Base-by-base conservation (phyloP, 30 jellyfish, hydroid and myxozoan species). In the Aurelia aurita region DNA sequence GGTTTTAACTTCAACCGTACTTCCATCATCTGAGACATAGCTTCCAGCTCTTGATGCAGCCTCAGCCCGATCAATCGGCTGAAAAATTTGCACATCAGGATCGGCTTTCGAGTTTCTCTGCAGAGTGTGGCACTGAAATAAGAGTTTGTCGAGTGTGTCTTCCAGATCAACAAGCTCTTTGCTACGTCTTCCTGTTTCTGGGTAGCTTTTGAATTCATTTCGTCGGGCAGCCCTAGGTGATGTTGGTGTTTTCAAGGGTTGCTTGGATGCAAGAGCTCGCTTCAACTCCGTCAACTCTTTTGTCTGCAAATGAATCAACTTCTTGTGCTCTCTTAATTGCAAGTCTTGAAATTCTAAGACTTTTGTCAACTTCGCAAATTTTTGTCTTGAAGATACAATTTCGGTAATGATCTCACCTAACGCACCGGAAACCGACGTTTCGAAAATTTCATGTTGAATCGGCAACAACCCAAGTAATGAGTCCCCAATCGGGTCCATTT, bases 341-440 rank as follows among this genome's bases (percentile, higher is more conserved):
- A 69, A 58, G 31, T 92, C 97, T 34, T 92, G 98, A 20, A 69
- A 39, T 28, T 85, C 96, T 35, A 94, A 54, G 14, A 78, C 90
- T 72, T 76, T 87, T 58, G 89, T 58, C 57, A 94, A 27, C 23
- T 86, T 92, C 15, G 80, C 55, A 57, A 94, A 79, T 71, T 94
- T 94, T 44, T 82, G 97, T 39, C 99, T 77, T 1, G 99, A 61
- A 4, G 96, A 82, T 16, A 88, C 85, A 18, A 94, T 94, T 74
- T 94, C 99, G 28, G 97, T 94, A 21, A 94, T 84, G 8, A 94
- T 83, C 63, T 94, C 99, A 10, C 99, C 93, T 15, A 94, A 53
- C 16, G 97, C 99, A 9, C 53, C 51, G 13, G 97, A 60, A 12
- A 94, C 86, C 0, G 93, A 90, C 0, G 91, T 83, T 31, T 82